phyloP scores from a whole-genome alignment of 2,797 vertebrate genomes.

The Cottoperca gobio region DNA sequence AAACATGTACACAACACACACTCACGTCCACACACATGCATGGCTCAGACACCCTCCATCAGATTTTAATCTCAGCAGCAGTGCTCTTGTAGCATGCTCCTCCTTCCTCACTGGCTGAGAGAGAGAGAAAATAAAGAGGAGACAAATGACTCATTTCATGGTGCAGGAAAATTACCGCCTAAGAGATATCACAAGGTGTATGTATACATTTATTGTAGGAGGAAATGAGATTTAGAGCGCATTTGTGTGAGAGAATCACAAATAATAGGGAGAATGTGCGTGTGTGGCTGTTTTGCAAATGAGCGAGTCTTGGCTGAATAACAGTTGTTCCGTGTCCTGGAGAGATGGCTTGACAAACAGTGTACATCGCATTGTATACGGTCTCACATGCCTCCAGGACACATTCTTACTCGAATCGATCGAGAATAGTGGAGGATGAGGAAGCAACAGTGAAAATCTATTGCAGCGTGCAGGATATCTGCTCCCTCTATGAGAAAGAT shows the following conservation, averaged over 20 bases:
- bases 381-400: conserved; percentile 51
- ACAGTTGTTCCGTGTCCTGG: conserved; percentile 28
- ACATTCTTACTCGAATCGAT: conserved; percentile 51
- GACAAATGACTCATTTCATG: conserved; percentile 77
- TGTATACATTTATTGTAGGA: conserved; percentile 68
- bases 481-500: conserved; percentile 53
- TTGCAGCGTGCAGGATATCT: conserved; percentile 34
- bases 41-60: conserved; percentile 73
- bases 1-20: conserved; percentile 32
- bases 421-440: conserved; percentile 37
- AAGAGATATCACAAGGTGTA: conserved; percentile 69
- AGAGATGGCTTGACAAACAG: conserved; percentile 41
- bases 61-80: conserved; percentile 77
- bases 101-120: conserved; percentile 52
- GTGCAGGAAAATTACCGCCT: conserved; percentile 69
- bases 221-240: conserved; percentile 63
- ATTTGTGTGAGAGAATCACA: conserved; percentile 57
- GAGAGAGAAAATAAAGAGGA: conserved; percentile 61
- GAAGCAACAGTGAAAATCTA: conserved; percentile 49
- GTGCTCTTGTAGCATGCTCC: conserved; percentile 51
- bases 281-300: conserved; percentile 51
- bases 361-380: conserved; percentile 19
- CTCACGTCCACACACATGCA: conserved; percentile 17
- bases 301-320: conserved; percentile 34
- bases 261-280: conserved; percentile 48